Percentiles rank a stretch among this genome's conserved stretches.
Evolutionary conservation across 2,113 vertebrate genomes (phyloP).

Genomic region (Hippocampus barbouri): DNA sequence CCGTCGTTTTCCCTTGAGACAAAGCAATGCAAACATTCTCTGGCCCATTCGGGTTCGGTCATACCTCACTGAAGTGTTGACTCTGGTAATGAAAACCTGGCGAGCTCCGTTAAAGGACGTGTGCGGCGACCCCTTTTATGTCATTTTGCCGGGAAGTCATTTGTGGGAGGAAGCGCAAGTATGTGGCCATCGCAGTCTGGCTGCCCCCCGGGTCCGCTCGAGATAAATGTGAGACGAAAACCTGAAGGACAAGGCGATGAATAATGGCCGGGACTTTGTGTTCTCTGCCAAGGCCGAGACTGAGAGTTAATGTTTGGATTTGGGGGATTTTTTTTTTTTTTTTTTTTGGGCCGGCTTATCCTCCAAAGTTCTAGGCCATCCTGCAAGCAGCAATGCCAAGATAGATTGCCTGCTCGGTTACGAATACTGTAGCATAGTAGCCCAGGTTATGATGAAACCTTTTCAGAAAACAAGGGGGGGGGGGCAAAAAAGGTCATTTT

Average conservation of each 20-base stretch:
- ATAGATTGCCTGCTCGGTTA: neutral
- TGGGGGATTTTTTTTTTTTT: neutral
- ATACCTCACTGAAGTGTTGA: conserved; percentile 39
- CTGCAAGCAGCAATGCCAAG: neutral
- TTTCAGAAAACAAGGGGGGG: neutral
- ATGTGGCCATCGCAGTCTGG: conserved; percentile 14
- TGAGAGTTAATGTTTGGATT: neutral
- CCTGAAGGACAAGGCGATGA: neutral
- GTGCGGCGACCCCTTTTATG: conserved; percentile 4
- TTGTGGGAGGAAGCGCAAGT: conserved; percentile 20
- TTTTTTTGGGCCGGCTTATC: neutral
- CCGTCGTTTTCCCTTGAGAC: neutral
- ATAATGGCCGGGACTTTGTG: neutral
- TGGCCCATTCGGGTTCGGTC: conserved; percentile 32
- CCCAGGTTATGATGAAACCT: neutral
- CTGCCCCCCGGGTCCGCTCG: conserved; percentile 7
- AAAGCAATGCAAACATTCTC: conserved; percentile 12
- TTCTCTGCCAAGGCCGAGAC: neutral
- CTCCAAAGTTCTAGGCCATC: neutral
- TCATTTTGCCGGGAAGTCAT: conserved; percentile 23
- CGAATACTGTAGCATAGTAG: neutral
- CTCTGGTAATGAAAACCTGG: conserved; percentile 30
- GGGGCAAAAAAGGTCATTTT: neutral
- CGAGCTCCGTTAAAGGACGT: conserved; percentile 27
- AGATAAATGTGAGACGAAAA: conserved; percentile 14